A percentile compares a stretch with the other conserved stretches of the same genome.
Evolutionary conservation across 2,113 vertebrate genomes (phyloP).

Genomic region (Chascanopsetta lugubris): DNA sequence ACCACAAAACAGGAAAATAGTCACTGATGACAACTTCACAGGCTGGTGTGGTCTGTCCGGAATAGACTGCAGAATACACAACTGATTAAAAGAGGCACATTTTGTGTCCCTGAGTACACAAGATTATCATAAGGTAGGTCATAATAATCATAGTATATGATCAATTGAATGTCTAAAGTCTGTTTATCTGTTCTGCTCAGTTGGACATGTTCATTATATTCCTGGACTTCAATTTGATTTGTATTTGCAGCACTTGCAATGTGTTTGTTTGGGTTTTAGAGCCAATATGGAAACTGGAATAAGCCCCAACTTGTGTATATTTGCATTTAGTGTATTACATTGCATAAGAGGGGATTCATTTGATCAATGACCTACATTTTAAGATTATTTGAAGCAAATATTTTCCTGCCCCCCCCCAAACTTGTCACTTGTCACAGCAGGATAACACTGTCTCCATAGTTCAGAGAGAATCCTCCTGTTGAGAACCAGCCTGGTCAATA

Average conservation of each 20-base stretch:
- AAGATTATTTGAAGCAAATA: slow-evolving; percentile 22
- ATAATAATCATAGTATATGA: slow-evolving; percentile 6
- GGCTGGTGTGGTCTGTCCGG: background rate
- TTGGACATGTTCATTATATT: background rate
- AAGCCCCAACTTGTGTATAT: background rate
- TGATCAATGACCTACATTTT: background rate
- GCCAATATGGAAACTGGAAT: background rate
- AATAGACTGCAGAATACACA: background rate
- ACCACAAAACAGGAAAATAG: too few relatives aligned
- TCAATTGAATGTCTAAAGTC: slow-evolving; percentile 1
- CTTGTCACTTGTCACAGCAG: slow-evolving; percentile 13
- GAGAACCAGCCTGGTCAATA: slow-evolving; percentile 19
- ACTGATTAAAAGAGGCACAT: slow-evolving; percentile 16
- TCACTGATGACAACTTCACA: background rate
- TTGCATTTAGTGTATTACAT: too few relatives aligned
- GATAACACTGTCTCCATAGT: slow-evolving; percentile 13
- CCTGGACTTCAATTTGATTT: background rate
- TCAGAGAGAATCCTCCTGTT: slow-evolving; percentile 19
- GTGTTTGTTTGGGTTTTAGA: background rate
- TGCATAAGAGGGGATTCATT: too few relatives aligned
- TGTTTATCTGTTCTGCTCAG: background rate
- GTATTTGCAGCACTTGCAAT: background rate
- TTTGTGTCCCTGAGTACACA: too few relatives aligned
- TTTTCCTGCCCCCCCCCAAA: slow-evolving; percentile 9
- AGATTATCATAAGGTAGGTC: too few relatives aligned